Evolutionary conservation across 2,797 vertebrate genomes (phyloP).

Genomic region (Limnodromus scolopaceus): DNA sequence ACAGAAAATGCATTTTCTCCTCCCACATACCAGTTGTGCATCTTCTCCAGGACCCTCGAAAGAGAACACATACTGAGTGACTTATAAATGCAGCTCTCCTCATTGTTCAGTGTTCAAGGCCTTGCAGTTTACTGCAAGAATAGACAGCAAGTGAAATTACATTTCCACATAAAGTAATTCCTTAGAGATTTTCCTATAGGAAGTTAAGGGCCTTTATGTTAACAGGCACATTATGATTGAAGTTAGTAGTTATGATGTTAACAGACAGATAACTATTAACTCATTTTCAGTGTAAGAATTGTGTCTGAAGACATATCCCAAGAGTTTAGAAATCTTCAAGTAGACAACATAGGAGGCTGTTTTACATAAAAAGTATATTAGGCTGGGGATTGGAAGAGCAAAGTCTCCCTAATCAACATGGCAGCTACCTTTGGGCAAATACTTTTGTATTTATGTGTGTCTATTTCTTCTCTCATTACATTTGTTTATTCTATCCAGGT

Average conservation of each 20-base stretch:
- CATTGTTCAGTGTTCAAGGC: neutral
- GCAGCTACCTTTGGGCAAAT: neutral
- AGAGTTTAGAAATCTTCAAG: neutral
- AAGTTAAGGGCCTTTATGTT: neutral
- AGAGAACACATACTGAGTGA: neutral
- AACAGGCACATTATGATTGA: neutral
- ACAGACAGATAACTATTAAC: neutral
- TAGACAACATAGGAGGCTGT: neutral
- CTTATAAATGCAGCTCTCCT: neutral
- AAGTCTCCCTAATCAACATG: neutral
- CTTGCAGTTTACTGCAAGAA: neutral
- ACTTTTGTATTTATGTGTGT: neutral
- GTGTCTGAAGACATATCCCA: neutral
- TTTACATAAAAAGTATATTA: neutral
- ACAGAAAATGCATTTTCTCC: neutral
- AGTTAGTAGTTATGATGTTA: neutral
- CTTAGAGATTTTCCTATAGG: neutral
- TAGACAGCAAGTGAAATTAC: neutral
- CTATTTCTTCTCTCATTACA: neutral
- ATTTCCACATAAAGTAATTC: fast-evolving
- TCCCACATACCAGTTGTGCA: neutral
- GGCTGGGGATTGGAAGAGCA: neutral
- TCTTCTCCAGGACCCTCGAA: neutral
- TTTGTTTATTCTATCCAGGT: neutral
- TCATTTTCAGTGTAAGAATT: neutral